Evolutionary conservation across 1,140 invertebrate genomes (phyloP).

Genomic region (Eriosoma lanigerum): DNA sequence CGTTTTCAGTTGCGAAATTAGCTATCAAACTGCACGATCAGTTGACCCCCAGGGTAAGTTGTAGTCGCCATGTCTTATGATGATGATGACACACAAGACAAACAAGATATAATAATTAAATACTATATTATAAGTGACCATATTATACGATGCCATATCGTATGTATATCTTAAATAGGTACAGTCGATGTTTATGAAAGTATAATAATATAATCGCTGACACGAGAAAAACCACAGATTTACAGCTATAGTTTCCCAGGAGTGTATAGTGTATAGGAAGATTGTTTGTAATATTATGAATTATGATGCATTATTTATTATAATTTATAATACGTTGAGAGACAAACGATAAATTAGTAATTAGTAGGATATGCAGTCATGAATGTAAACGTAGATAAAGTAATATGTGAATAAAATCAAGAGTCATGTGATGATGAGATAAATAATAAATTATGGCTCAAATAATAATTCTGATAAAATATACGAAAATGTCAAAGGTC

Average conservation of each 20-base stretch:
- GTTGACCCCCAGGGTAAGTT: slow-evolving; percentile 66
- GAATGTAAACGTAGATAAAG: background rate
- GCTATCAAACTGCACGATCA: slow-evolving; percentile 65
- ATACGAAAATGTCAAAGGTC: slow-evolving; percentile 12
- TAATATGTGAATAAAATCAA: background rate
- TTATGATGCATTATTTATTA: background rate
- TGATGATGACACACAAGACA: background rate
- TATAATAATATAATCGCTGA: background rate
- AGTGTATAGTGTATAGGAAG: background rate
- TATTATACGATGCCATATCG: no score
- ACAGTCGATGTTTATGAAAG: background rate
- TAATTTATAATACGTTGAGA: background rate
- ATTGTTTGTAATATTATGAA: background rate
- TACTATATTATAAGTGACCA: no score
- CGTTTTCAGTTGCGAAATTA: slow-evolving; percentile 69
- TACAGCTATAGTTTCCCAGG: background rate
- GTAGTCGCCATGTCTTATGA: slow-evolving; percentile 42
- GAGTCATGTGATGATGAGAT: slow-evolving; percentile 26
- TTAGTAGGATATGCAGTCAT: background rate
- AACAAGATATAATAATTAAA: no score
- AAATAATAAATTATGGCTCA: background rate
- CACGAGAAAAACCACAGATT: background rate
- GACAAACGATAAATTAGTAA: background rate
- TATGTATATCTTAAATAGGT: no score
- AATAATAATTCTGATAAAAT: background rate